phyloP scores from a whole-genome alignment of 2,113 vertebrate genomes.

The Trichechus manatus region DNA sequence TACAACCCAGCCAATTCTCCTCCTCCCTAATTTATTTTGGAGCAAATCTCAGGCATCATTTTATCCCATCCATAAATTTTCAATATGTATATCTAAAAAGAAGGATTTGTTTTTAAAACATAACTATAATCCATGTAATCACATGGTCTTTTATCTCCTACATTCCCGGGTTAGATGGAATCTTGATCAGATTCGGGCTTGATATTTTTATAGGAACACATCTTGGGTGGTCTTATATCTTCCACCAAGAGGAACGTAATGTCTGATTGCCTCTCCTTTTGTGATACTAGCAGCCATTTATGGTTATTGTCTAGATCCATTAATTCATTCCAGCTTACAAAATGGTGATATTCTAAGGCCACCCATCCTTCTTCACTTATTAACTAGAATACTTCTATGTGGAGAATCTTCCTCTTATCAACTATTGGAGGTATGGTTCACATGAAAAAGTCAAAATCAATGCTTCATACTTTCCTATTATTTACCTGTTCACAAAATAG shows the following conservation, averaged over 20 bases:
- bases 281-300: background rate
- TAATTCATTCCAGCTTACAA: background rate
- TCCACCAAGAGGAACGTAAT: too few relatives aligned
- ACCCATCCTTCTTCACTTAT: background rate
- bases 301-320: background rate
- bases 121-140: background rate
- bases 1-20: too few relatives aligned
- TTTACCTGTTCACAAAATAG: background rate
- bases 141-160: background rate
- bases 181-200: background rate
- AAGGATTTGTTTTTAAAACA: too few relatives aligned
- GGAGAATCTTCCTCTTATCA: too few relatives aligned
- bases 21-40: too few relatives aligned
- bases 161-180: background rate
- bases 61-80: too few relatives aligned
- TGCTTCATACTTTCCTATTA: background rate
- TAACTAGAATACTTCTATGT: background rate
- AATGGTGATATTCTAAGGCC: background rate
- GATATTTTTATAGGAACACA: background rate
- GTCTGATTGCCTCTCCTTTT: background rate
- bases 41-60: too few relatives aligned
- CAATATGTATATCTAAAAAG: too few relatives aligned
- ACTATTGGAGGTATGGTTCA: background rate
- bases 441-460: background rate
- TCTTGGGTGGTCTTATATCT: background rate